phyloP scores from a whole-genome alignment of 2,888 invertebrate genomes.

The Lamellibrachia satsuma region DNA sequence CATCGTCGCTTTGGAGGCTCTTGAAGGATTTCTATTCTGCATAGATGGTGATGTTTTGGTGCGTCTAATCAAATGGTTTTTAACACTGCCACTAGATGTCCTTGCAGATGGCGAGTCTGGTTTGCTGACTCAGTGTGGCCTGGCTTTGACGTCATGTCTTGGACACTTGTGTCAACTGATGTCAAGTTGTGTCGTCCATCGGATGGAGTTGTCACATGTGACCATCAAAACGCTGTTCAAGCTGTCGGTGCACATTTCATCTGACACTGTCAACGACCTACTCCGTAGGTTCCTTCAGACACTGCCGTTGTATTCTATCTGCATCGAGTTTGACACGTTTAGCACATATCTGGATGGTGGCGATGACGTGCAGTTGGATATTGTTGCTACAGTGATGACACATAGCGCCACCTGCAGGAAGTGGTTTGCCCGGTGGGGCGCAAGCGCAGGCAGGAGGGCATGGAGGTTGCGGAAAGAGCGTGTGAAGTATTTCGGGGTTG shows the following conservation, averaged over 20 bases:
- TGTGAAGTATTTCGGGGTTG: background rate
- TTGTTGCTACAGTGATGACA: background rate
- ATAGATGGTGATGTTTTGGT: background rate
- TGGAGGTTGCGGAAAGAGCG: background rate
- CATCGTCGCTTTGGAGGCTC: background rate
- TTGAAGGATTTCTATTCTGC: background rate
- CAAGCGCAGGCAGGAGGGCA: background rate
- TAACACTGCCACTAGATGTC: background rate
- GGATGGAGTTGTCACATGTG: background rate
- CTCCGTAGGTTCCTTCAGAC: background rate
- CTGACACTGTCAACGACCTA: background rate
- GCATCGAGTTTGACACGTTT: background rate
- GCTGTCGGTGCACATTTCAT: conserved; percentile 1
- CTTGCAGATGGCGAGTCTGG: background rate
- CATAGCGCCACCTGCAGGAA: conserved; percentile 26
- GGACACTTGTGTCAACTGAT: background rate
- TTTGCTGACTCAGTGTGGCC: background rate
- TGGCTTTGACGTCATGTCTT: background rate
- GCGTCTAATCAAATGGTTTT: background rate
- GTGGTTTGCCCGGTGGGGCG: conserved; percentile 13
- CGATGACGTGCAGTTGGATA: background rate
- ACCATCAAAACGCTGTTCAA: background rate
- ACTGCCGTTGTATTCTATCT: background rate
- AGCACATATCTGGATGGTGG: background rate
- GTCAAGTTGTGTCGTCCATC: background rate